Base-by-base conservation (phyloP, 2,797 vertebrate species). In the Chiloscyllium punctatum region DNA sequence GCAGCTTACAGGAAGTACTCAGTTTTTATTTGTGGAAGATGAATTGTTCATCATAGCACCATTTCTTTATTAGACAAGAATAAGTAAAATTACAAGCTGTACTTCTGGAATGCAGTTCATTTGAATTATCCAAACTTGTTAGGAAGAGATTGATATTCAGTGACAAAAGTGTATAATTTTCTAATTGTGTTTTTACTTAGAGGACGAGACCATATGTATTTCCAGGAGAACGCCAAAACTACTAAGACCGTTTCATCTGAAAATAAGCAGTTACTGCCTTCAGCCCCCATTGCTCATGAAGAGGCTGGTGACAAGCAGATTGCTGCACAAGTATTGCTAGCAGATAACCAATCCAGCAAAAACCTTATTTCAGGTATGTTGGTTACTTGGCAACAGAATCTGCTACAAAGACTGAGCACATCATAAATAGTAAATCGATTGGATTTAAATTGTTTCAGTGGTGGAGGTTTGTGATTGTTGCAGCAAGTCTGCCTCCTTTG, bases 321-420 rank as follows among this genome's bases (percentile, higher is more conserved):
- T 66, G 96, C 97, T 21, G 95, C 51, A 0, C 95, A 37, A 0
- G 48, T 97, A 84, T 96, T 97, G 21, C 96, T 96, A 91, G 23
- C 96, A 96, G 96, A 97, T 74, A 97, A 51, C 68, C 97, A 97
- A 0, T 95, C 97, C 33, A 96, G 97, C 4, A 97, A 96, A 86
- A 98, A 99, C 95, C 97, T 99, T 77, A 98, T 99, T 92, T 98
- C 98, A 97, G 98, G 99, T 99, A 95, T 72, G 88, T 57, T 25
- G 23, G 66, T 79, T 82, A 94, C 15, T 33, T 95, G 3, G 57
- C 1, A 27, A n/a, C 72, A 79, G 33, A 79, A n/a, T 16, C n/a
- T n/a, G 33, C 74, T 77, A 33, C 30, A 77, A 77, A 77, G 77
- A 33, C 74, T 79, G 33, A 79, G 74, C 74, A 79, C 3, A 33